Evolutionary conservation across 2,113 vertebrate genomes (phyloP), one percentile per base, ranked within the genome.

Genomic region (Toxotes jaculatrix): DNA sequence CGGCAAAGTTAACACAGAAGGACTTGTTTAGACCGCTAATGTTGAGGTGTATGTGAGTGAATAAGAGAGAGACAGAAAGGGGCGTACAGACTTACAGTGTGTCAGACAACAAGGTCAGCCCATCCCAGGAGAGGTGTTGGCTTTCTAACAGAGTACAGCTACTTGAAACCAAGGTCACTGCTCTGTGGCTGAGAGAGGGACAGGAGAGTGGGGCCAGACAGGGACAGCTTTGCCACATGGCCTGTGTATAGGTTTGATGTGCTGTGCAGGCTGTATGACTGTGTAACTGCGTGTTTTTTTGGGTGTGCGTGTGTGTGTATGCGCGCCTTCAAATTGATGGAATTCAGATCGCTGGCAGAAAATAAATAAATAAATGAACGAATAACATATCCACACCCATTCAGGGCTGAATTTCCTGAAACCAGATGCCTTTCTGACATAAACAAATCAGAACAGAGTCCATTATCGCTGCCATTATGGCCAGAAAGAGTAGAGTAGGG

Each of bases 131-230:
- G 94, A 93, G 94, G 91, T 93, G 91, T 93, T 94, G 93, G 93
- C 91, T 95, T 94, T 93, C 93, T 83, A 94, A 85, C 90, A 89
- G 90, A 90, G 91, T 80, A 93, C 82, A 89, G 93, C 92, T 91
- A 95, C 93, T 93, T 89, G 93, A 95, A 92, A 94, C 93, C 93
- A 95, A 94, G 94, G 94, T 94, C 93, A 92, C 38, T 84, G 86
- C 80, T 89, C 74, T 88, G 86, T 88, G 93, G 91, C 88, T 88
- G 73, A 12, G 60, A 86, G 77, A 87, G 83, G 81, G 80, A 87
- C 81, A 80, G 79, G 80, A 82, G 69, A 88, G 81, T 67, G 65
- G 75, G 83, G 83, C 87, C 75, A 87, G 85, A 62, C 82, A 68
- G 79, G 82, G 86, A 88, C 86, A 74, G 73, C 53, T 85, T 59